Conservation (phyloP, 2,113 vertebrate genomes). For the Prochilodus magdalenae region DNA sequence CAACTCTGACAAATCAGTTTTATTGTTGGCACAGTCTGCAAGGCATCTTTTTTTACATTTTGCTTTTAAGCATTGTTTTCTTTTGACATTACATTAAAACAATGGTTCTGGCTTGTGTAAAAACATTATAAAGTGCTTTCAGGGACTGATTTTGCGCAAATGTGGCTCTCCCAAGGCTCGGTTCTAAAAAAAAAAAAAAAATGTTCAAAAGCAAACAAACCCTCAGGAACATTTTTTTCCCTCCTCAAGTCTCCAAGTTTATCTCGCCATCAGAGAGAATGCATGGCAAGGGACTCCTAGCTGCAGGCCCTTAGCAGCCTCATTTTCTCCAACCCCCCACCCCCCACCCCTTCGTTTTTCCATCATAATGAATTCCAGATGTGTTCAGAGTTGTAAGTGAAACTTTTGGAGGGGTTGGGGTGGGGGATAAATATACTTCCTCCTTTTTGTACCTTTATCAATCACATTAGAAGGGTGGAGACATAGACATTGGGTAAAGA, state of each 20-base stretch:
- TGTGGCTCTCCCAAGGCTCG: constrained; percentile 31
- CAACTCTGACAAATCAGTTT: constrained; percentile 35
- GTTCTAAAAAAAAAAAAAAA: constrained; percentile 32
- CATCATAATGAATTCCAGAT: constrained; percentile 87
- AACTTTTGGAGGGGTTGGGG: constrained; percentile 59
- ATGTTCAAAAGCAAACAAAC: constrained; percentile 60
- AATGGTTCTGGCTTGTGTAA: constrained; percentile 12
- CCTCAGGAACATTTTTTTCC: constrained; percentile 70
- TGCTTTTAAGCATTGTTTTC: constrained; percentile 38
- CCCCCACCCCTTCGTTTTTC: constrained; percentile 61
- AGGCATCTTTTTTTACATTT: constrained; percentile 35
- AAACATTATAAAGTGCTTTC: constrained; percentile 37
- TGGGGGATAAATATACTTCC: constrained; percentile 58
- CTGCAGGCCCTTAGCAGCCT: constrained; percentile 73
- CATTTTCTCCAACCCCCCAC: constrained; percentile 69
- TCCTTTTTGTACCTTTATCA: constrained; percentile 50
- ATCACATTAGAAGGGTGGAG: constrained; percentile 63
- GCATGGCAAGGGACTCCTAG: constrained; percentile 73
- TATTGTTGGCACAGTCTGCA: constrained; percentile 15
- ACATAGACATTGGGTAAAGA: constrained; percentile 38
- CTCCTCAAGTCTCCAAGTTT: constrained; percentile 67
- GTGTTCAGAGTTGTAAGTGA: constrained; percentile 75
- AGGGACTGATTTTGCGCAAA: constrained; percentile 38
- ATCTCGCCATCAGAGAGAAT: constrained; percentile 75
- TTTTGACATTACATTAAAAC: constrained; percentile 29